Percentiles rank a stretch among this genome's conserved stretches.
These are phyloP conservation scores for Apteryx owenii DNA, from an alignment of 2,113 vertebrate genomes.

Conservation along the genomic window DNA sequence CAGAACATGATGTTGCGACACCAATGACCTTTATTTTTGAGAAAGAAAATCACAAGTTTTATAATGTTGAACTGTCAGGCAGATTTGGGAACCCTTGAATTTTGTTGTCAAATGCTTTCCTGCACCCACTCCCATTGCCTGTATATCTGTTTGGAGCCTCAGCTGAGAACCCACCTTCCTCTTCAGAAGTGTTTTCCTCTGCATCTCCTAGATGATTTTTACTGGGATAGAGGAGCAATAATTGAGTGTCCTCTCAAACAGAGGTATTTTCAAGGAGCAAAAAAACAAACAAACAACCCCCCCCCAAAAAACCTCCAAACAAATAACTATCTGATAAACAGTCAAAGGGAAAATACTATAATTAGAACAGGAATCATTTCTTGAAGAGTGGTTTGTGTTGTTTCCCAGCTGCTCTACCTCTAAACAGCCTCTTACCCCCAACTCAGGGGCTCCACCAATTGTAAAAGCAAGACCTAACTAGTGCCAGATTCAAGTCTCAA, in stretches of 20 bases:
- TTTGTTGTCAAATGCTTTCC: not conserved
- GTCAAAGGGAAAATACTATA: not conserved
- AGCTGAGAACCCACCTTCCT: not conserved
- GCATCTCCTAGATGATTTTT: not conserved
- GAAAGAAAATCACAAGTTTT: not conserved
- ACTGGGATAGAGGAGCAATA: not conserved
- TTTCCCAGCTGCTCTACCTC: constrained; percentile 17
- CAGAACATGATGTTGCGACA: not conserved
- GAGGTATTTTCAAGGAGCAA: not conserved
- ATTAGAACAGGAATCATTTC: not conserved
- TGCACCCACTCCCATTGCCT: not conserved
- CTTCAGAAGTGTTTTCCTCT: not conserved
- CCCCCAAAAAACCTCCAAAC: too few relatives aligned
- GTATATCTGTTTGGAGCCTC: not conserved
- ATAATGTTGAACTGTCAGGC: not conserved
- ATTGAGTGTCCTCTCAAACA: not conserved
- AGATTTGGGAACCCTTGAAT: not conserved
- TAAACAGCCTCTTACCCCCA: not conserved
- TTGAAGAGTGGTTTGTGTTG: not conserved
- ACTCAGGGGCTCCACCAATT: constrained; percentile 35
- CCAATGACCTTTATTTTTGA: constrained; percentile 19
- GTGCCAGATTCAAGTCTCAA: constrained; percentile 7
- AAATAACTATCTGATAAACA: not conserved
- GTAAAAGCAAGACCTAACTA: constrained; percentile 37
- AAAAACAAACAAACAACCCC: not conserved